Evolutionary conservation across 2,113 vertebrate genomes (phyloP), one percentile per base, ranked within the genome.

Genomic region (Mastomys coucha): DNA sequence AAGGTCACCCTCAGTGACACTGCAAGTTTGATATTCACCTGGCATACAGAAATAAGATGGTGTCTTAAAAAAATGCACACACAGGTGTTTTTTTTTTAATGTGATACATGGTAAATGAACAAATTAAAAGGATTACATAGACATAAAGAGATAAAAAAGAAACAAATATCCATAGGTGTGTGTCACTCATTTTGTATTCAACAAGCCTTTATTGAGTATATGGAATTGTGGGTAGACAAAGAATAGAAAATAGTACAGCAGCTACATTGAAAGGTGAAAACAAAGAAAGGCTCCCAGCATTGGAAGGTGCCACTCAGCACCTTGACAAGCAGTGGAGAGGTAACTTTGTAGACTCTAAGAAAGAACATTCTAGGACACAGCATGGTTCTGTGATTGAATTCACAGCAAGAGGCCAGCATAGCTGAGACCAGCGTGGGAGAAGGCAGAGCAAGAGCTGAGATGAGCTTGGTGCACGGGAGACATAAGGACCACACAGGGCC

Each of bases 21-120:
- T 53, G 49, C 7, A 73, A 73, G 69, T 16, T 56, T 39, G 7
- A 88, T 26, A n/a, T 4, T 39, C 26, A 36, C 22, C 22, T 73
- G 65, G 33, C 22, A 88, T 31, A 56, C 36, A 73, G 56, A 69
- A 69, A 51, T 20, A 51, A 56, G 19, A 72, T 31, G 2, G 11
- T 53, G 85, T 70, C 33, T 88, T 36, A 20, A 24, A 20, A 12
- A 58, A 13, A 60, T 22, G 39, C 5, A 26, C 22, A 42, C 13
- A 72, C 20, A 90, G 75, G 56, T 82, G 77, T n/a, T n/a, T n/a
- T 63, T 81, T 95, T 90, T 49, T 88, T 93, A 93, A 89, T 42
- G 6, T 70, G 20, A 42, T 81, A 67, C 72, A 84, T 89, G 7
- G 33, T 26, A 53, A 39, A 80, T 33, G 5, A 90, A 73, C 26